phyloP scores from a whole-genome alignment of 2,113 vertebrate genomes.

The Calonectris borealis region DNA sequence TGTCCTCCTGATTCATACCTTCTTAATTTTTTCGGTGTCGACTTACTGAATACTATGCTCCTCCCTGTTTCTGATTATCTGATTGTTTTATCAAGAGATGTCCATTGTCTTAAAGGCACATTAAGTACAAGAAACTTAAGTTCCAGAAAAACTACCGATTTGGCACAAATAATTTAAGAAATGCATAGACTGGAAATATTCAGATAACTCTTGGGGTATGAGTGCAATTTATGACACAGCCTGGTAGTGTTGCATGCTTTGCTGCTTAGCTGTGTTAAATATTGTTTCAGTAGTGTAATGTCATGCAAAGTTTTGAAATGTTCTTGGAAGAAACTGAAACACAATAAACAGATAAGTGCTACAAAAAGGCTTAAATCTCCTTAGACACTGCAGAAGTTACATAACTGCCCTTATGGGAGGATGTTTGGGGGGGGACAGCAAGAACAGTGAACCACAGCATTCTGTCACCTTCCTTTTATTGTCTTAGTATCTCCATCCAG shows the following conservation, averaged over 20 bases:
- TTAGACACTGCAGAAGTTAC: not conserved
- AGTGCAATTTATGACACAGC: constrained; percentile 13
- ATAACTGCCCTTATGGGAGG: not conserved
- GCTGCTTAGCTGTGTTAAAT: constrained; percentile 16
- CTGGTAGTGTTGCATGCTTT: constrained; percentile 33
- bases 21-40: not conserved
- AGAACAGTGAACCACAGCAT: constrained; percentile 35
- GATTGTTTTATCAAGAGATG: not conserved
- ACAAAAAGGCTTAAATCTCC: not conserved
- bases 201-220: not conserved
- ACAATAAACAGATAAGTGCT: constrained; percentile 42
- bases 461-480: constrained; percentile 60
- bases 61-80: not conserved
- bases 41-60: not conserved
- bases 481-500: constrained; percentile 5
- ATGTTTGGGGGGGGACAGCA: not conserved
- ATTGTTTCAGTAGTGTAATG: not conserved
- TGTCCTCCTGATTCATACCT: not conserved
- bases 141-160: not conserved
- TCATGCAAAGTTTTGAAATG: not conserved
- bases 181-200: not conserved
- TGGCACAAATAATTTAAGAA: not conserved
- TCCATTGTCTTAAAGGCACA: not conserved
- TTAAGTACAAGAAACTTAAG: not conserved
- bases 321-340: not conserved